phyloP scores from a whole-genome alignment of 35 echinoderm and acorn worm genomes.

The Holothuria glaberrima region DNA sequence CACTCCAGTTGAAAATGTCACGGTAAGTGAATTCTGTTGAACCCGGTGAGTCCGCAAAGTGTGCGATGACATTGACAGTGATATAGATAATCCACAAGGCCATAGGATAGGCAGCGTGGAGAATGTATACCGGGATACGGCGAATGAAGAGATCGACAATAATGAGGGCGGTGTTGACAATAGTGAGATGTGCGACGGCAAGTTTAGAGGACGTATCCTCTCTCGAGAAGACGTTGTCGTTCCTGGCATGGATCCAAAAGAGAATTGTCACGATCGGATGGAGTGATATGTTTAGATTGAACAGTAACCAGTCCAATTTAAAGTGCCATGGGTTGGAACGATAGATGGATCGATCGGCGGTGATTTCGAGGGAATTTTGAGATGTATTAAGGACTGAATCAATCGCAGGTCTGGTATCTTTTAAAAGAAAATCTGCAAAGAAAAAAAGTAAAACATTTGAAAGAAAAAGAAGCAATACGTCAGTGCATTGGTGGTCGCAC shows the following conservation, averaged over 20 bases:
- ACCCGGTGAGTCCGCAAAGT: background rate
- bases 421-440: background rate
- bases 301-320: constrained; percentile 9
- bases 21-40: background rate
- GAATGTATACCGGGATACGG: constrained; percentile 19
- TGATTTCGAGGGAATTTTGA: background rate
- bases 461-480: background rate
- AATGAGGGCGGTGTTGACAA: constrained; percentile 40
- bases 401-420: background rate
- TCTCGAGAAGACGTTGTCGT: background rate
- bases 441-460: background rate
- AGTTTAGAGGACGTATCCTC: constrained; percentile 4
- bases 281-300: background rate
- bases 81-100: constrained; percentile 20
- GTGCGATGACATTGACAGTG: constrained; percentile 1
- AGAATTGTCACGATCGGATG: constrained; percentile 33
- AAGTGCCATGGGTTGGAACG: constrained; percentile 25
- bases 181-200: background rate
- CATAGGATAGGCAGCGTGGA: constrained; percentile 38
- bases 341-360: background rate
- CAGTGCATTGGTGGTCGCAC: no score
- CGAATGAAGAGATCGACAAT: constrained; percentile 25
- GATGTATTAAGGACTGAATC: constrained; percentile 15
- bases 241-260: background rate
- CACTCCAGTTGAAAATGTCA: constrained; percentile 19